Conservation (phyloP, 2,113 vertebrate genomes). For the Hippocampus mohnikei region DNA sequence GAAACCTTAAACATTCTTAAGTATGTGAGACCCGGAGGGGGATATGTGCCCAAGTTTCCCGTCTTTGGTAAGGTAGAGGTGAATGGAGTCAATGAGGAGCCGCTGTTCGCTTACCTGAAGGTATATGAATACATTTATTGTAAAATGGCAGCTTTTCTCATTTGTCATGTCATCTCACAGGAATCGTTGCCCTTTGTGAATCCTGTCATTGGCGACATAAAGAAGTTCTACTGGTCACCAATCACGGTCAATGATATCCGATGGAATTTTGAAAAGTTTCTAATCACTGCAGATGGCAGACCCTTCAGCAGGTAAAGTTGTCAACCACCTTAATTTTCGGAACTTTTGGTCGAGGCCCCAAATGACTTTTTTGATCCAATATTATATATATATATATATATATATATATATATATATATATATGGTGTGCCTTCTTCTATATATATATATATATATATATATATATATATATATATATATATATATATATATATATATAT, state of each 20-base stretch:
- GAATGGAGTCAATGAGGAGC: constrained; percentile 73
- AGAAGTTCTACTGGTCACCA: constrained; percentile 75
- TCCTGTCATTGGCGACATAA: constrained; percentile 72
- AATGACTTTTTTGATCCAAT: not conserved
- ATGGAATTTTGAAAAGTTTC: constrained; percentile 81
- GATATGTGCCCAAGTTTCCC: constrained; percentile 74
- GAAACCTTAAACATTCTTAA: constrained; percentile 72
- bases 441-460: no score
- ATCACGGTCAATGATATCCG: constrained; percentile 74
- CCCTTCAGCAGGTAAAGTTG: constrained; percentile 69
- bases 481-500: no score
- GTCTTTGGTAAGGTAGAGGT: constrained; percentile 75
- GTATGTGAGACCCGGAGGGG: constrained; percentile 72
- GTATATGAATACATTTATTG: constrained; percentile 33
- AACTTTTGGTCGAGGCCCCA: no score
- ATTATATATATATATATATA: no score
- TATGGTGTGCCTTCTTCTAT: no score
- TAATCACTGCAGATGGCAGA: constrained; percentile 66
- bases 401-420: no score
- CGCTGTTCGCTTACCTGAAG: constrained; percentile 75
- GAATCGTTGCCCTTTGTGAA: constrained; percentile 72
- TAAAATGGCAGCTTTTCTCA: not conserved
- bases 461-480: no score
- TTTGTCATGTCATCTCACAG: constrained; percentile 41
- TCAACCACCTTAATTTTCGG: not conserved